Evolutionary conservation across 2,113 vertebrate species (phyloP).

Genomic region (Forbesichthys agassizii): DNA sequence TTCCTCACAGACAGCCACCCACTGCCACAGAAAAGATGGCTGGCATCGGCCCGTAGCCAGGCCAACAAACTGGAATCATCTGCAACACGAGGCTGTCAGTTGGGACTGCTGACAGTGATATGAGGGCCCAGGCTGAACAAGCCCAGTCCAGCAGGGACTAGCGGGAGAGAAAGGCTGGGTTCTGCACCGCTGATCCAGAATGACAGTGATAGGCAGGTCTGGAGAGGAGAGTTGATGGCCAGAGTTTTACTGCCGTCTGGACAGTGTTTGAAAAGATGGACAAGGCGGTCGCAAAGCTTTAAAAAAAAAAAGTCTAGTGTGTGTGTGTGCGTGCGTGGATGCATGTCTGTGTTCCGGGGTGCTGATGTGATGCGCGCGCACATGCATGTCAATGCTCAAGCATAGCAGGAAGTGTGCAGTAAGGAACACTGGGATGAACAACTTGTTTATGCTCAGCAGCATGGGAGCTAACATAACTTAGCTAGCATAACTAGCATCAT

Average conservation of each 20-base stretch:
- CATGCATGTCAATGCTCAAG: slow-evolving; percentile 59
- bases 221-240: slow-evolving; percentile 75
- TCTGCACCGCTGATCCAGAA: slow-evolving; percentile 76
- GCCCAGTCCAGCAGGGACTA: slow-evolving; percentile 65
- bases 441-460: slow-evolving; percentile 31
- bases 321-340: slow-evolving; percentile 20
- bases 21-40: slow-evolving; percentile 60
- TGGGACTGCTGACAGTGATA: slow-evolving; percentile 69
- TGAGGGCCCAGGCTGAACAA: slow-evolving; percentile 63
- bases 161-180: slow-evolving; percentile 72
- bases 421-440: slow-evolving; percentile 43
- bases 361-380: slow-evolving; percentile 14
- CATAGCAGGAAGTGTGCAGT: slow-evolving; percentile 54
- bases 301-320: slow-evolving; percentile 44
- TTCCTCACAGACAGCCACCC: slow-evolving; percentile 57
- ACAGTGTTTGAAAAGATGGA: slow-evolving; percentile 75
- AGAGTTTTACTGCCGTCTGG: slow-evolving; percentile 68
- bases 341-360: slow-evolving; percentile 11
- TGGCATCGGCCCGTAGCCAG: slow-evolving; percentile 58
- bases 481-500: too few species aligned
- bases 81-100: slow-evolving; percentile 68
- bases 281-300: slow-evolving; percentile 68
- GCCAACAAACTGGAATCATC: slow-evolving; percentile 67
- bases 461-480: too few species aligned
- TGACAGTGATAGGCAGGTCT: slow-evolving; percentile 80